Conservation (phyloP, 2,888 invertebrate genomes). For the Cynaeus angustus region DNA sequence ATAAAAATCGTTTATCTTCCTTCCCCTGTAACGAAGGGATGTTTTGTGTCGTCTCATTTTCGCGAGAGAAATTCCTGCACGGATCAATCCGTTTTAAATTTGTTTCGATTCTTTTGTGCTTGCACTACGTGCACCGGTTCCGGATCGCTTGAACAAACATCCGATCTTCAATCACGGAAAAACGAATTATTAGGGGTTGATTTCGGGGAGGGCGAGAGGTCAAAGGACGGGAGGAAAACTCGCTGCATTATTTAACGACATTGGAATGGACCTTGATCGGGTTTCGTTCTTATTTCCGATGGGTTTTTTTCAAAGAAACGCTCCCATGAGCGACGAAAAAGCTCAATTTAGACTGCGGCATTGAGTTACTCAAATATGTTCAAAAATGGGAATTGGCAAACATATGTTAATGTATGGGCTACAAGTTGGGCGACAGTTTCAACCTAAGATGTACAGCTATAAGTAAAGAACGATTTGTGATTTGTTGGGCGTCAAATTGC, state of each 20-base stretch:
- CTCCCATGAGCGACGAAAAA: too few relatives aligned
- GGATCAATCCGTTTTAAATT: conserved; percentile 41
- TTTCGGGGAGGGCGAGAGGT: neutral
- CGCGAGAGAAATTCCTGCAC: conserved; percentile 31
- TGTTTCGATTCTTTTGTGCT: conserved; percentile 37
- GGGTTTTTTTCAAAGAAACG: conserved; percentile 2
- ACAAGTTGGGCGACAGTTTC: too few relatives aligned
- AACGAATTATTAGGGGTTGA: conserved; percentile 29
- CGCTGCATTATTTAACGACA: conserved; percentile 13
- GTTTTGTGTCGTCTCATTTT: conserved; percentile 17
- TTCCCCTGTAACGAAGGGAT: neutral
- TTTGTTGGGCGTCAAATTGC: too few relatives aligned
- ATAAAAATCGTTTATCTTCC: conserved; percentile 30
- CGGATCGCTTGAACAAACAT: conserved; percentile 38
- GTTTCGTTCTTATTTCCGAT: conserved; percentile 6
- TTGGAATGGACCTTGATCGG: conserved; percentile 8
- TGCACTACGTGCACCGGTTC: conserved; percentile 33
- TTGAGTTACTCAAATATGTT: too few relatives aligned
- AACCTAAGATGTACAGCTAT: too few relatives aligned
- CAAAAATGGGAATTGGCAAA: too few relatives aligned
- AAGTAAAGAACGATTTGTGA: too few relatives aligned
- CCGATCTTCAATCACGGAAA: conserved; percentile 35
- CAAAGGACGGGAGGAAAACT: neutral
- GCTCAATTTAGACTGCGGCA: too few relatives aligned
- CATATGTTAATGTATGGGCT: too few relatives aligned